A percentile compares a stretch with the other conserved stretches of the same genome.
Conservation (phyloP, 1,140 invertebrate genomes). For the Cephus cinctus region DNA sequence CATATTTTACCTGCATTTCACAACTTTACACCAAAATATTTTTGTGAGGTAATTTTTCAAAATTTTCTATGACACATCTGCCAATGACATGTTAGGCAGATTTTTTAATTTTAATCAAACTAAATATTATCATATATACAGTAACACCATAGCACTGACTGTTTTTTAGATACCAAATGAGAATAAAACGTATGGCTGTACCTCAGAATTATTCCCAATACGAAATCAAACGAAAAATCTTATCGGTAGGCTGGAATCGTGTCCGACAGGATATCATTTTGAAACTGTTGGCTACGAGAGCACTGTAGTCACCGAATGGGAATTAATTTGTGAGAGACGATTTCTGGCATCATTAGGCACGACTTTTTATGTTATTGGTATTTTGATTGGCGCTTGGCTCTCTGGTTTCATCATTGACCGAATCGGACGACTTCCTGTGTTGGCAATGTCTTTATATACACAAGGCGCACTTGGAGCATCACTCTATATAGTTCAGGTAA, state of each 20-base stretch:
- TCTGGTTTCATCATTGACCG: slow-evolving; percentile 58
- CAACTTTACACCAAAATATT: slow-evolving; percentile 52
- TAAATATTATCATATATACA: too few relatives aligned
- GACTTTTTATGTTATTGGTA: slow-evolving; percentile 55
- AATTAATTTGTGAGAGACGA: slow-evolving; percentile 56
- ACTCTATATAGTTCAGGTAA: slow-evolving; percentile 53
- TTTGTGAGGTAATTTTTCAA: slow-evolving; percentile 49
- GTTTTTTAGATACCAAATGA: too few relatives aligned
- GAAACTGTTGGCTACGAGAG: slow-evolving; percentile 26
- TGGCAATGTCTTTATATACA: slow-evolving; percentile 55
- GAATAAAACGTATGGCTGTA: slow-evolving; percentile 34
- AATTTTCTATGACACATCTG: background rate
- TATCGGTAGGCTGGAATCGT: slow-evolving; percentile 9
- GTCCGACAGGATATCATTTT: slow-evolving; percentile 31
- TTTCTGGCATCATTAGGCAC: slow-evolving; percentile 50
- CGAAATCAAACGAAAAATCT: too few relatives aligned
- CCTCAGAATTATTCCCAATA: too few relatives aligned
- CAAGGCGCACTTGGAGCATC: slow-evolving; percentile 55
- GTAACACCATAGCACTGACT: too few relatives aligned
- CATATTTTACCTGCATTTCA: slow-evolving; percentile 52
- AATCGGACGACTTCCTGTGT: slow-evolving; percentile 54
- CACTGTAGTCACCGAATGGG: slow-evolving; percentile 51
- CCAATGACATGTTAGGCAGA: too few relatives aligned
- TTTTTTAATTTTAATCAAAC: too few relatives aligned
- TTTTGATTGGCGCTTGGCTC: slow-evolving; percentile 58